Evolutionary conservation across 2,113 vertebrate genomes (phyloP).

Genomic region (Charadrius vociferus): DNA sequence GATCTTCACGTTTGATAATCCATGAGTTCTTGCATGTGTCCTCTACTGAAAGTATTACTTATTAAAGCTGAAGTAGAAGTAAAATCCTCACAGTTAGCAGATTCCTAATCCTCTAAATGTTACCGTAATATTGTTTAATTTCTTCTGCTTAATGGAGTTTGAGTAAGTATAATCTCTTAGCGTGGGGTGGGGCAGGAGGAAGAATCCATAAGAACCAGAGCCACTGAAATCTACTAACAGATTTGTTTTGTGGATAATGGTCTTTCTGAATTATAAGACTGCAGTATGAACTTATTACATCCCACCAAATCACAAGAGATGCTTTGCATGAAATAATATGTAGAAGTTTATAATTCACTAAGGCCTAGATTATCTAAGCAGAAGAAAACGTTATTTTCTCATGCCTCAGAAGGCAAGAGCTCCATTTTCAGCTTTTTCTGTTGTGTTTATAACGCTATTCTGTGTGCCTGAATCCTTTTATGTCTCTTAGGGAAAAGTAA

Average conservation of each 20-base stretch:
- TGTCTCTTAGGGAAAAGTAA: background rate
- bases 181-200: fast-evolving
- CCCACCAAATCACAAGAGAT: background rate
- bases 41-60: background rate
- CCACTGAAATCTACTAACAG: background rate
- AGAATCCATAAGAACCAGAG: background rate
- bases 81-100: background rate
- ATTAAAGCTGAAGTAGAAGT: background rate
- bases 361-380: background rate
- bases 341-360: background rate
- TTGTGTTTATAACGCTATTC: background rate
- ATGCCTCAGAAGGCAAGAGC: background rate
- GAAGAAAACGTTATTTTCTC: background rate
- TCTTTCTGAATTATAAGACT: background rate
- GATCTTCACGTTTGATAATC: background rate
- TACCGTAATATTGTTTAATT: background rate
- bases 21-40: background rate
- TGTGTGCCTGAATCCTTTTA: background rate
- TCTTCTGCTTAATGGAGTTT: background rate
- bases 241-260: background rate
- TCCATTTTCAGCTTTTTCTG: background rate
- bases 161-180: background rate
- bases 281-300: background rate
- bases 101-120: background rate
- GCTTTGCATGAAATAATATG: background rate